These are phyloP conservation scores for Calliphora vicina DNA, from an alignment of 1,140 invertebrate species.

Conservation along the genomic window DNA sequence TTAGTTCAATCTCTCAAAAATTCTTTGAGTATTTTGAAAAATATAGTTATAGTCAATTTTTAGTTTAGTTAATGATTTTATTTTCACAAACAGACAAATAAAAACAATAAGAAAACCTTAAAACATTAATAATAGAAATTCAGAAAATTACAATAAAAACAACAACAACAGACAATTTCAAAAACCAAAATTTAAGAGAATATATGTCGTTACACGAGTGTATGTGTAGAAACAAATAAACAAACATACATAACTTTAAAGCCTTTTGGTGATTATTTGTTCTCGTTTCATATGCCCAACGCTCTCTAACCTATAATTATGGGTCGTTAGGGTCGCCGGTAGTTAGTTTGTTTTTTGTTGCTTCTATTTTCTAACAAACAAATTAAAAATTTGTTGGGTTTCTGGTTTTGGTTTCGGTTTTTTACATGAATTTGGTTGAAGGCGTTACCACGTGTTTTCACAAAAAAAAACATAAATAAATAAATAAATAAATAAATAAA, in stretches of 20 bases:
- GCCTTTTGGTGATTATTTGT: conserved; percentile 35
- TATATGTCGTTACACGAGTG: too few species aligned
- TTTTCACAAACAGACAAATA: neutral
- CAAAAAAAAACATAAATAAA: neutral
- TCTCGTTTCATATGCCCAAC: conserved; percentile 32
- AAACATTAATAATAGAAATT: neutral
- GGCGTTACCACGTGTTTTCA: conserved; percentile 29
- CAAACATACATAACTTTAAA: neutral
- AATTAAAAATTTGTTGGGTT: conserved; percentile 13
- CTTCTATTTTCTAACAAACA: conserved; percentile 3
- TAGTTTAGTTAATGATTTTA: neutral
- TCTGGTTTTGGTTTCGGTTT: neutral
- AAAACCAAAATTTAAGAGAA: too few species aligned
- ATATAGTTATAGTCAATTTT: neutral
- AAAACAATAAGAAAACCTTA: neutral
- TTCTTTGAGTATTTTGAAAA: neutral
- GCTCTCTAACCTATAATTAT: conserved; percentile 27
- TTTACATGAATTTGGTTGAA: neutral
- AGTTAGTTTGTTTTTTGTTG: conserved; percentile 17
- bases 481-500: neutral
- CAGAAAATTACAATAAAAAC: neutral
- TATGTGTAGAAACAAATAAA: neutral
- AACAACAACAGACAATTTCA: neutral
- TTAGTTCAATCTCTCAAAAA: too few species aligned
- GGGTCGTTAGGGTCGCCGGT: conserved; percentile 29